Evolutionary conservation across 2,888 invertebrate genomes (phyloP).

Genomic region (Busseola fusca): DNA sequence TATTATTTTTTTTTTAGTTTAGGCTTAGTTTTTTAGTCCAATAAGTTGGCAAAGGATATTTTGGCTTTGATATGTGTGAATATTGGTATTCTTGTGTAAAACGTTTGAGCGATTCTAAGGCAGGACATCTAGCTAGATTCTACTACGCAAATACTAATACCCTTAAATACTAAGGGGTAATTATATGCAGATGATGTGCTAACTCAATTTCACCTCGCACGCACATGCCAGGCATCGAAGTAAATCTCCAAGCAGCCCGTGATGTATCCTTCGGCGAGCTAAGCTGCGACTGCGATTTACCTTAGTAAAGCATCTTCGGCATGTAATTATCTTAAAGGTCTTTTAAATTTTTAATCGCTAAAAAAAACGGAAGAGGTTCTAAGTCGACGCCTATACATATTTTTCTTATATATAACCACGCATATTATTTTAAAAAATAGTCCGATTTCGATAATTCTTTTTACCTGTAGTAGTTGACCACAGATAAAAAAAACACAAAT

Average conservation of each 20-base stretch:
- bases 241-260: neutral
- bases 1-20: slow-evolving; percentile 63
- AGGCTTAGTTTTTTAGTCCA: slow-evolving; percentile 60
- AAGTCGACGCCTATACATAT: too few species aligned
- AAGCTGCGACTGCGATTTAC: neutral
- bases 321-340: neutral
- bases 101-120: neutral
- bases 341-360: too few species aligned
- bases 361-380: too few species aligned
- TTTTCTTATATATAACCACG: too few species aligned
- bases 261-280: neutral
- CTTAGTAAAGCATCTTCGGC: neutral
- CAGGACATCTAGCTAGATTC: neutral
- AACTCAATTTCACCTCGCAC: neutral
- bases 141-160: neutral
- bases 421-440: too few species aligned
- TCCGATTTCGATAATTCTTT: too few species aligned
- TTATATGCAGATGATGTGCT: neutral
- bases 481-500: too few species aligned
- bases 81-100: slow-evolving; percentile 9
- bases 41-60: slow-evolving; percentile 32
- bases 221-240: neutral
- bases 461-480: too few species aligned
- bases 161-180: neutral
- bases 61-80: slow-evolving; percentile 39